Evolutionary conservation across 2,113 vertebrate genomes (phyloP).

Genomic region (Nothobranchius furzeri): DNA sequence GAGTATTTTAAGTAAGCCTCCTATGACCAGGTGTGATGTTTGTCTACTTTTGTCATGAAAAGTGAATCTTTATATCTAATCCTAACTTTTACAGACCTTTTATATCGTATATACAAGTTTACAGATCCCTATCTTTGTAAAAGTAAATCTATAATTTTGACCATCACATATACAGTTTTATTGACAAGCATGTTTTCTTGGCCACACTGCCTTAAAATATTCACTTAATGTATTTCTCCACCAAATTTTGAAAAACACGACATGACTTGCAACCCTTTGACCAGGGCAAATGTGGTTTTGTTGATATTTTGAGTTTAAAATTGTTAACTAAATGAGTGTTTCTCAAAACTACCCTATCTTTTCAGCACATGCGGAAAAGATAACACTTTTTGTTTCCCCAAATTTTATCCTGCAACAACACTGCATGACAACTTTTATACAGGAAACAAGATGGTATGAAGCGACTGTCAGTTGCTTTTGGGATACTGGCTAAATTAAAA

Average conservation of each 20-base stretch:
- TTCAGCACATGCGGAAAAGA: slow-evolving; percentile 18
- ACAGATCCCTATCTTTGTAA: not conserved
- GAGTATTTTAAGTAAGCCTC: too few species aligned
- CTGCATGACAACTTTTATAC: not conserved
- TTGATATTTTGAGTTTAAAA: slow-evolving; percentile 34
- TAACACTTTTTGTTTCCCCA: not conserved
- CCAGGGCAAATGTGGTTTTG: slow-evolving; percentile 26
- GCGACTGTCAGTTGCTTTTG: slow-evolving; percentile 12
- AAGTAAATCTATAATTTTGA: not conserved
- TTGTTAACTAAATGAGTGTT: slow-evolving; percentile 8
- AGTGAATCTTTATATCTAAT: not conserved
- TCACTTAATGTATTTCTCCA: not conserved
- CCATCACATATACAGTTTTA: too few species aligned
- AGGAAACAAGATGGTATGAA: slow-evolving; percentile 5
- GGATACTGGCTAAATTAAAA: slow-evolving; percentile 32
- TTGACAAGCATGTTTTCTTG: too few species aligned
- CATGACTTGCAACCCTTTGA: not conserved
- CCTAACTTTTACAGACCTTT: too few species aligned
- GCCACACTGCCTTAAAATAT: too few species aligned
- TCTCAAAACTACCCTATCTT: slow-evolving; percentile 11
- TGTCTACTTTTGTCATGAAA: not conserved
- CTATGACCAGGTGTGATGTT: not conserved
- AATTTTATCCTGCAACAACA: slow-evolving; percentile 3
- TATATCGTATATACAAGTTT: too few species aligned
- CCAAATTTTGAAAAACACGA: not conserved